Base-by-base conservation (phyloP, 2,113 vertebrate genomes). In the Ceyx cyanopectus region DNA sequence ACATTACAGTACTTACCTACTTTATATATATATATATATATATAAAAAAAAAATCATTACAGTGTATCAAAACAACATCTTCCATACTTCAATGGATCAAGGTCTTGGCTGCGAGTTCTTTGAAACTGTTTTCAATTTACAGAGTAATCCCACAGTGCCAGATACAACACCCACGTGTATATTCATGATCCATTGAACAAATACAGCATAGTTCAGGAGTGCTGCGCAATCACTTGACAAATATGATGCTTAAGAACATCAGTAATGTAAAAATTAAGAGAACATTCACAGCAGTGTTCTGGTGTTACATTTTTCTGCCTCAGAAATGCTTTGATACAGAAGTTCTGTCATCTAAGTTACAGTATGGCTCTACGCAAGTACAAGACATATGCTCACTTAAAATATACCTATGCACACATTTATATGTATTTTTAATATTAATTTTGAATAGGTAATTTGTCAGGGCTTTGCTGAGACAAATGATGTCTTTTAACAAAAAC, bases 1-100 rank as follows among this genome's bases (percentile, higher is more conserved):
- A 46, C 34, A 14, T 3, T 32, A 54, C 2, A 3, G 10, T 11
- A 63, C 27, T 75, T 56, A 54, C 0, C 1, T 1, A n/a, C 60
- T 60, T 72, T 6, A 53, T 4, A 63, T 10, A 50, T 11, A 50
- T 34, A 24, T 10, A 9, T 10, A n/a, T n/a, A n/a, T n/a, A n/a
- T n/a, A n/a, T n/a, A n/a, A 50, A 26, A 51, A 14, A 51, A 51
- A 51, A 26, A 48, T 48, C 21, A 4, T 6, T 20, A 37, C 30
- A 62, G 73, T 19, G 3, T n/a, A 53, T 10, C 40, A 61, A 81
- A 68, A 10, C 3, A 81, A 68, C 19, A 11, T 9, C 23, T 41
- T 43, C 29, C 29, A 7, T 48, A 43, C 8, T 45, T 77, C 60
- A 77, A 1, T 8, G 19, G 15, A 27, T 73, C 10, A 41, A 16